Percentiles rank a stretch among this genome's conserved stretches.
Evolutionary conservation across 1,140 invertebrate genomes (phyloP).

Genomic region (Drepana arcuata): DNA sequence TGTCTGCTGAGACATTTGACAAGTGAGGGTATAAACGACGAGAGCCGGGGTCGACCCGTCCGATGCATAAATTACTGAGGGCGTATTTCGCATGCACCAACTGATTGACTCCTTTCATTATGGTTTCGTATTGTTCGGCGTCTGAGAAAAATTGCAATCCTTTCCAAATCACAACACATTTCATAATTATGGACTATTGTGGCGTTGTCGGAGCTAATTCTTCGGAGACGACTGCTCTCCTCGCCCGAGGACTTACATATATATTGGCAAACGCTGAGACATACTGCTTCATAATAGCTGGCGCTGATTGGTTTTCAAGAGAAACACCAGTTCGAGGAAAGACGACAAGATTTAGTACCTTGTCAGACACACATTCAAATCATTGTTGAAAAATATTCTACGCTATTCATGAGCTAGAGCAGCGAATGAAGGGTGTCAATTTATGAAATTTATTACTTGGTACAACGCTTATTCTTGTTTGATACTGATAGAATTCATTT

Average conservation of each 20-base stretch:
- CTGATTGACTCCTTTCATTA: conserved; percentile 71
- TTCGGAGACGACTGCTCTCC: conserved; percentile 36
- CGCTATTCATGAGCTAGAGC: conserved; percentile 9
- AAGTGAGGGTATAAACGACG: conserved; percentile 18
- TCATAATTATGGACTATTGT: conserved; percentile 72
- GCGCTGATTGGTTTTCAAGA: conserved; percentile 63
- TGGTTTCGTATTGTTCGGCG: conserved; percentile 52
- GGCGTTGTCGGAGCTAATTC: conserved; percentile 57
- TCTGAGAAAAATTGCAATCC: conserved; percentile 60
- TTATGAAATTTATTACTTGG: too few species aligned
- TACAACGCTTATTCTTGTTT: too few species aligned
- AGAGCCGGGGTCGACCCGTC: conserved; percentile 14
- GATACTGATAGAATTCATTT: too few species aligned
- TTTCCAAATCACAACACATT: conserved; percentile 65
- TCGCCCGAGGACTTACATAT: conserved; percentile 43
- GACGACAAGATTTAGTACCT: conserved; percentile 37
- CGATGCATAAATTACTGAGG: conserved; percentile 56
- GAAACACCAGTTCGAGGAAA: conserved; percentile 59
- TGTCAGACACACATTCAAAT: conserved; percentile 21
- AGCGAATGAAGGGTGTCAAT: conserved; percentile 6
- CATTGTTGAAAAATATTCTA: conserved; percentile 16
- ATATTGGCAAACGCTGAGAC: conserved; percentile 47
- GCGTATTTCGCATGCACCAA: conserved; percentile 53
- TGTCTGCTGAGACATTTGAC: conserved; percentile 36
- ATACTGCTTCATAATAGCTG: conserved; percentile 39